Evolutionary conservation across 2,888 invertebrate species (phyloP).

Genomic region (Nymphalis c-album): DNA sequence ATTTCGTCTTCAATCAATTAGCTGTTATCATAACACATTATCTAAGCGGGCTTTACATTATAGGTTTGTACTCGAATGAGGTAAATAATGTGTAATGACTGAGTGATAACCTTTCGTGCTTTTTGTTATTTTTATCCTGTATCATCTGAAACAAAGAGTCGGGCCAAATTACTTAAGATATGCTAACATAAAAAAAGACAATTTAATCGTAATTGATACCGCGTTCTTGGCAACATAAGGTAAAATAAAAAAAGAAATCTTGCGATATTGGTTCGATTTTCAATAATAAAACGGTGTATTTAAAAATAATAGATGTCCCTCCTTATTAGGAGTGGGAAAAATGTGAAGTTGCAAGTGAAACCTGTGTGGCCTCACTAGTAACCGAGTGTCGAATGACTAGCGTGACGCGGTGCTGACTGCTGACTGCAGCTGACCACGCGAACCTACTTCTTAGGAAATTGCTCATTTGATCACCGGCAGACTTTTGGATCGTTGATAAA

Average conservation of each 20-base stretch:
- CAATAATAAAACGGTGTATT: constrained; percentile 5
- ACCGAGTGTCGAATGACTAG: constrained; percentile 64
- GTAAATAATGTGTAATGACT: constrained; percentile 26
- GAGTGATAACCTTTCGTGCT: constrained; percentile 33
- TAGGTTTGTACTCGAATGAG: constrained; percentile 24
- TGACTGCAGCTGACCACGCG: constrained; percentile 49
- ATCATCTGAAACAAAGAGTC: constrained; percentile 21
- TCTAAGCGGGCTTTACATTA: constrained; percentile 19
- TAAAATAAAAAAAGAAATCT: constrained; percentile 7
- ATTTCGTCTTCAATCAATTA: constrained; percentile 18
- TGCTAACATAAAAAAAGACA: constrained; percentile 16
- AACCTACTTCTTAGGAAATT: constrained; percentile 63
- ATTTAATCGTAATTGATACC: constrained; percentile 21
- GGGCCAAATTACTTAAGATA: constrained; percentile 20
- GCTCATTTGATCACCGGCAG: constrained; percentile 60
- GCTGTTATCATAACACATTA: constrained; percentile 26
- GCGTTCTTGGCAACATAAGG: constrained; percentile 32
- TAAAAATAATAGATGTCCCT: constrained; percentile 3
- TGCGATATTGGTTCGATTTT: too few species aligned
- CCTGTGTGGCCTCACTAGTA: constrained; percentile 60
- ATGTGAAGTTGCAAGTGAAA: constrained; percentile 49
- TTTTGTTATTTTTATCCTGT: constrained; percentile 26
- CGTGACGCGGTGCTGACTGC: constrained; percentile 51
- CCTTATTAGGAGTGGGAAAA: constrained; percentile 19
- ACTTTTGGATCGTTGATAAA: constrained; percentile 34